Evolutionary conservation across 2,113 vertebrate species (phyloP), one percentile per base, ranked within the genome.

Genomic region (Plecturocebus donacophilus): DNA sequence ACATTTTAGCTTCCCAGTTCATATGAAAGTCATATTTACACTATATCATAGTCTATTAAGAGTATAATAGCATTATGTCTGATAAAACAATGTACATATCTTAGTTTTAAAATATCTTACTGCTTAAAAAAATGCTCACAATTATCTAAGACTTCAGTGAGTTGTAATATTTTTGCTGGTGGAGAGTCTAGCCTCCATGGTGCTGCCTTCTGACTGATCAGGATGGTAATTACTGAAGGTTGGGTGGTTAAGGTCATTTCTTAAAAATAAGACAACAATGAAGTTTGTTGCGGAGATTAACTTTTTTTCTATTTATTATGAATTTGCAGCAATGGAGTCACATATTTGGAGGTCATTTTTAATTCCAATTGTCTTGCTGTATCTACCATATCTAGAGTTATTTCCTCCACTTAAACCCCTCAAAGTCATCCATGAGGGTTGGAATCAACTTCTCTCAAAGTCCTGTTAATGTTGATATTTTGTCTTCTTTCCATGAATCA

Each of bases 281-380:
- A 77, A 17, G 42, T 77, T 32, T 9, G 16, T 0, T 2, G 30
- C 27, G 9, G 8, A 16, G 2, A 47, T 47, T 0, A 30, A 64
- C 27, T 64, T 64, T 64, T 30, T 64, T 64, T 64, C 61, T 14
- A 32, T 64, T 17, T 5, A 32, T 77, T 45, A 77, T 8, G 16
- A 47, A 13, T 4, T 5, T 77, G 75, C 16, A 77, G 25, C 27
- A 32, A 47, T 47, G 27, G 27, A 32, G 25, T 19, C 42, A 19
- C 27, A 47, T 47, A 45, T 47, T 47, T 16, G 9, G 45, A 45
- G 4, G 8, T 13, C 13, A 32, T 16, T 19, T 47, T 30, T 47
- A 9, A 45, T 47, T 77, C 75, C 9, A 47, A 1, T 30, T 32
- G 27, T 77, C 42, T 32, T 9, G 42, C 27, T 47, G 27, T 47